These are phyloP conservation scores for Diacarnus erythraeanus DNA, from an alignment of 37 sponge, comb jelly and placozoan species.

Conservation along the genomic window DNA sequence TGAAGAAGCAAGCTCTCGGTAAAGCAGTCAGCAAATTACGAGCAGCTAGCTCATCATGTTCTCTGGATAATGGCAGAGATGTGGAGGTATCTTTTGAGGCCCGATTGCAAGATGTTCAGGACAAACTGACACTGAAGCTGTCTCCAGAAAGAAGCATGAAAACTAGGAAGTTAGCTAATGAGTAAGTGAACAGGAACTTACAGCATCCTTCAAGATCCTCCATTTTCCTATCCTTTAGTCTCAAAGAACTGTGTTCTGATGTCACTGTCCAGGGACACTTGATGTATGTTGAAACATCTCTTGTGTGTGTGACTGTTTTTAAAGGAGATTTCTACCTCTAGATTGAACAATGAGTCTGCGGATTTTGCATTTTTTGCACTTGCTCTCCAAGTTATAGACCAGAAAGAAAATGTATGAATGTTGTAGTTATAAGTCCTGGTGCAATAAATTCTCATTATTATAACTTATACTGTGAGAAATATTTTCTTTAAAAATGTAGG, in stretches of 20 bases:
- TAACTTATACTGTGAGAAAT: too few species aligned
- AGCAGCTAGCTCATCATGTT: too few species aligned
- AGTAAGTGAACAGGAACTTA: slow-evolving; percentile 8
- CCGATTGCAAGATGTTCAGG: neutral
- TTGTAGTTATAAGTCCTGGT: too few species aligned
- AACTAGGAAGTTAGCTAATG: neutral
- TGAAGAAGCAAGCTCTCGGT: neutral
- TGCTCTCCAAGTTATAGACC: neutral
- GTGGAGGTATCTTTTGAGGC: neutral
- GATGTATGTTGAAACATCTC: neutral
- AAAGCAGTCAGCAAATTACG: slow-evolving; percentile 4
- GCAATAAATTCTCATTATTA: too few species aligned
- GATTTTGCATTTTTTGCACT: neutral
- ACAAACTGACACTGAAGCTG: neutral
- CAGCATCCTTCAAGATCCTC: too few species aligned
- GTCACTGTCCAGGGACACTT: neutral
- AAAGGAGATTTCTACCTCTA: neutral
- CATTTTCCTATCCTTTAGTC: neutral
- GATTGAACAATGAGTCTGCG: neutral
- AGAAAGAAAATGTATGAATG: neutral
- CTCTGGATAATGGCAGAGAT: too few species aligned
- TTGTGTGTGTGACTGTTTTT: neutral
- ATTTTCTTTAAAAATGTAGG: too few species aligned
- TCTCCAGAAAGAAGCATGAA: neutral
- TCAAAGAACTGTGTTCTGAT: neutral